Conservation (phyloP, 2,888 invertebrate genomes). For the Euclidia mi region DNA sequence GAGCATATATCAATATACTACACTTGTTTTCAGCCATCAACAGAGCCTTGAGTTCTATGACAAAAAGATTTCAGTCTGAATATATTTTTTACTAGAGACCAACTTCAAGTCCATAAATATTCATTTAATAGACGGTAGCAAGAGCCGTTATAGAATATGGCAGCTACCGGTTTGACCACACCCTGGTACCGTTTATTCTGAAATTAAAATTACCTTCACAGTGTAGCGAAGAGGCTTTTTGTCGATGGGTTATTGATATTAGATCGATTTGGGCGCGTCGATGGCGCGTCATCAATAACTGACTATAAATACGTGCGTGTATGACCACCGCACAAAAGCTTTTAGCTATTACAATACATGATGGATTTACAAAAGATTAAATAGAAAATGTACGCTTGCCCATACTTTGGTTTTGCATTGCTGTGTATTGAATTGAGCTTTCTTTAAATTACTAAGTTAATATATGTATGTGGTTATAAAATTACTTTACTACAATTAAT, state of each 20-base stretch:
- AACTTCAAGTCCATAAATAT: too few species aligned
- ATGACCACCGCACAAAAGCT: slow-evolving; percentile 69
- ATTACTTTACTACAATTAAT: too few species aligned
- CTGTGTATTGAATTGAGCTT: too few species aligned
- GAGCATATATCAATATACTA: too few species aligned
- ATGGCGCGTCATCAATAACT: slow-evolving; percentile 79
- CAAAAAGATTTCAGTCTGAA: too few species aligned
- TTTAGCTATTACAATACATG: slow-evolving; percentile 63
- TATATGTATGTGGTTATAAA: too few species aligned
- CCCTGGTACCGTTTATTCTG: slow-evolving; percentile 76
- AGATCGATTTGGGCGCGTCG: slow-evolving; percentile 79
- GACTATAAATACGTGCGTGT: slow-evolving; percentile 62
- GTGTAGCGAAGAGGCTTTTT: slow-evolving; percentile 79
- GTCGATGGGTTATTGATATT: slow-evolving; percentile 87
- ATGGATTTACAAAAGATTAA: slow-evolving; percentile 58
- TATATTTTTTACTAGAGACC: too few species aligned
- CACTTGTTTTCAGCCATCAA: too few species aligned
- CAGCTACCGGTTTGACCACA: slow-evolving; percentile 70
- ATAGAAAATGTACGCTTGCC: too few species aligned
- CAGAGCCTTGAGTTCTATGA: too few species aligned
- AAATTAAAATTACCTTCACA: slow-evolving; percentile 84
- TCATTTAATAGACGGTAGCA: slow-evolving; percentile 8
- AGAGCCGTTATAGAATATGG: slow-evolving; percentile 55
- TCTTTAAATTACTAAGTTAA: too few species aligned
- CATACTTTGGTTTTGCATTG: too few species aligned